phyloP scores from a whole-genome alignment of 2,797 vertebrate genomes.

The Poecilia picta region DNA sequence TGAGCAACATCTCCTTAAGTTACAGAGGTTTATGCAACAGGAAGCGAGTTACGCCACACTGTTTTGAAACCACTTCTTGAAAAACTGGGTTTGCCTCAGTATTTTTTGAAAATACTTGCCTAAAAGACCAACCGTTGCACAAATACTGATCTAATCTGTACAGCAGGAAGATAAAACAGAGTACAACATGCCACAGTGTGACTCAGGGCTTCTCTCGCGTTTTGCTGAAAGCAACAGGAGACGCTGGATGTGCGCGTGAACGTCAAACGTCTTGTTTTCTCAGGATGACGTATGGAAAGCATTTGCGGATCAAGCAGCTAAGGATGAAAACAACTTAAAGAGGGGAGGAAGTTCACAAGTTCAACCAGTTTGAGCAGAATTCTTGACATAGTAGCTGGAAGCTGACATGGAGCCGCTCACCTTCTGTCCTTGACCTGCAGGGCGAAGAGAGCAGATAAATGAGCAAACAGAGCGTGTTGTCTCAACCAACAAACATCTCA shows the following conservation, averaged over 20 bases:
- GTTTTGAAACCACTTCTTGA: slow-evolving; percentile 49
- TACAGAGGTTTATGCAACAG: slow-evolving; percentile 40
- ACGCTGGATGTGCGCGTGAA: background rate
- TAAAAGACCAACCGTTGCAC: background rate
- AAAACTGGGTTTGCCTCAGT: slow-evolving; percentile 20
- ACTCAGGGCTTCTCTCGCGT: slow-evolving; percentile 1
- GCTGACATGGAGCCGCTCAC: slow-evolving; percentile 44
- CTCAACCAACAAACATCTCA: slow-evolving; percentile 50
- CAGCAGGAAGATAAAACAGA: background rate
- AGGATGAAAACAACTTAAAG: slow-evolving; percentile 16
- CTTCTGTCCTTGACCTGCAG: slow-evolving; percentile 53
- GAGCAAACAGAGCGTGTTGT: slow-evolving; percentile 28
- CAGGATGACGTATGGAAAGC: background rate
- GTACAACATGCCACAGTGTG: background rate
- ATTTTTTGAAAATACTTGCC: slow-evolving; percentile 36
- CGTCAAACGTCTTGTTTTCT: background rate
- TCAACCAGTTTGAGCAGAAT: slow-evolving; percentile 47
- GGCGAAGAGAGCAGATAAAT: slow-evolving; percentile 19
- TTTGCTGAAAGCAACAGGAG: background rate
- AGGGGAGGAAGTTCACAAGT: slow-evolving; percentile 10
- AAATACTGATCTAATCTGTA: background rate
- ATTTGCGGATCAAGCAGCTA: background rate
- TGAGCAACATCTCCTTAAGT: background rate
- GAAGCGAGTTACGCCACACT: slow-evolving; percentile 50
- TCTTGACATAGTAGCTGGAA: slow-evolving; percentile 54